A percentile compares a stretch with the other conserved stretches of the same genome.
Conservation (phyloP, 2,888 invertebrate genomes). For the Amphipoea lucens region DNA sequence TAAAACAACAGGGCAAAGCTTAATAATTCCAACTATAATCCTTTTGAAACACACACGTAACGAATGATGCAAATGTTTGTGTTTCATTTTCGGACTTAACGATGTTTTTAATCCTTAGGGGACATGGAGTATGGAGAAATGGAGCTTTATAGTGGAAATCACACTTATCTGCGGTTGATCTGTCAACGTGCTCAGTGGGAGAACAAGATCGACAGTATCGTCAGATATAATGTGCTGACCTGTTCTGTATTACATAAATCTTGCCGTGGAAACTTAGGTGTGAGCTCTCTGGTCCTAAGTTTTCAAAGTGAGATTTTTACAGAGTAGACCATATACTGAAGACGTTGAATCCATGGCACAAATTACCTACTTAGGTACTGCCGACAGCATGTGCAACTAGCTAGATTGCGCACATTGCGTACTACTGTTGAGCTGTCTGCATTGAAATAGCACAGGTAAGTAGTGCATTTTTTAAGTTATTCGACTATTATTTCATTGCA, state of each 20-base stretch:
- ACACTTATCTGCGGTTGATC: no score
- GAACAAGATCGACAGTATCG: background rate
- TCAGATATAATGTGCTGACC: background rate
- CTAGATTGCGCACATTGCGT: background rate
- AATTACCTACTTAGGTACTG: background rate
- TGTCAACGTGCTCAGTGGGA: background rate
- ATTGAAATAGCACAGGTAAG: background rate
- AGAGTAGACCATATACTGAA: background rate
- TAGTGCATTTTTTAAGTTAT: background rate
- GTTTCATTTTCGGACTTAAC: slow-evolving; percentile 84
- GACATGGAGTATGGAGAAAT: slow-evolving; percentile 36
- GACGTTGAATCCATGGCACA: background rate
- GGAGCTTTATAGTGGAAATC: background rate
- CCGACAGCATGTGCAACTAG: background rate
- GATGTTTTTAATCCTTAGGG: slow-evolving; percentile 83
- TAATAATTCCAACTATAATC: slow-evolving; percentile 76
- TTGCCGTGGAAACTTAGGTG: background rate
- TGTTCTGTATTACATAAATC: background rate
- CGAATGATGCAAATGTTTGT: slow-evolving; percentile 81
- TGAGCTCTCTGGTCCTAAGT: background rate
- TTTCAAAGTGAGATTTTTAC: background rate
- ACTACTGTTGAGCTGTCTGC: background rate
- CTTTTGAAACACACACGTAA: slow-evolving; percentile 67
- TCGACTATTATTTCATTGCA: background rate
- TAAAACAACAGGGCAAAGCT: slow-evolving; percentile 67